Evolutionary conservation across 1,140 invertebrate species (phyloP).

Genomic region (Diplogasteroides magnus): DNA sequence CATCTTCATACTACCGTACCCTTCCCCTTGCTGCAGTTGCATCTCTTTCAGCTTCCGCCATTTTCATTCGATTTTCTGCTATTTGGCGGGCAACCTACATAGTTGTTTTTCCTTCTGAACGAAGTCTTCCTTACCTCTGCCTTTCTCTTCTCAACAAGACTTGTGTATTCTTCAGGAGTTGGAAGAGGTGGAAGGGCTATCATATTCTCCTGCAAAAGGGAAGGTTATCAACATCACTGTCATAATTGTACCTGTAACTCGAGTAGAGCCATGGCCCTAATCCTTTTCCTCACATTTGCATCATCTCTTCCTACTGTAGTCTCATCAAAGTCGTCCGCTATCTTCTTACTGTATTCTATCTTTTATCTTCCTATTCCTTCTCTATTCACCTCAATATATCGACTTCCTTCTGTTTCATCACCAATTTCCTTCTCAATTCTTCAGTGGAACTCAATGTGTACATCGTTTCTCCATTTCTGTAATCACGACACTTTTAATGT

Average conservation of each 20-base stretch:
- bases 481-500: too few species aligned
- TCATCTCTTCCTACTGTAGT: background rate
- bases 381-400: background rate
- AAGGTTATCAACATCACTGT: background rate
- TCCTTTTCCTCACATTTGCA: background rate
- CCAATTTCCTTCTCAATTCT: background rate
- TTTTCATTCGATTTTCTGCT: background rate
- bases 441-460: background rate
- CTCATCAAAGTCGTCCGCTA: background rate
- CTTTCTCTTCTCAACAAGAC: background rate
- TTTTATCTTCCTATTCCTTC: too few species aligned
- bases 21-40: background rate
- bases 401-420: background rate
- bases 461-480: background rate
- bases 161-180: background rate
- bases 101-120: too few species aligned
- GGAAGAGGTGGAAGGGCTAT: background rate
- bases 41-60: background rate
- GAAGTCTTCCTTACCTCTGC: too few species aligned
- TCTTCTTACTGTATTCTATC: background rate
- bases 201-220: background rate
- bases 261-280: background rate
- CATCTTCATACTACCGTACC: background rate
- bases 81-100: background rate
- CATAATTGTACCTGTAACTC: background rate